Evolutionary conservation across 2,113 vertebrate species (phyloP).

Genomic region (Phylloscopus trochilus): DNA sequence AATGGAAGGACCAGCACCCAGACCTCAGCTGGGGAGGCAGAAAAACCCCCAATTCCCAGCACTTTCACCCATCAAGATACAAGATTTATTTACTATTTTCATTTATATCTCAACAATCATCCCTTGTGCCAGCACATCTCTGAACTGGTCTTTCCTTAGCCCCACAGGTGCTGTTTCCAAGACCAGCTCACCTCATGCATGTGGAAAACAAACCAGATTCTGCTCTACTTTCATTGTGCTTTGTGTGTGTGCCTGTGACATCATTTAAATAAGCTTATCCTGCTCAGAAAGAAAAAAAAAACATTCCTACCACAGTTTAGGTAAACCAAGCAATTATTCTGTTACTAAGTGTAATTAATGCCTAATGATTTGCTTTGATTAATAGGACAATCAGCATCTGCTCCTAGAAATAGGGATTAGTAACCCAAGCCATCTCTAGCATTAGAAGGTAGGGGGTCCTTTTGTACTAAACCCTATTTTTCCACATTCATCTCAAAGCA

Average conservation of each 20-base stretch:
- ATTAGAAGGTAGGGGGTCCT: constrained; percentile 65
- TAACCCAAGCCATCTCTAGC: constrained; percentile 76
- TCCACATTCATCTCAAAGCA: constrained; percentile 45
- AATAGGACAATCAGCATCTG: constrained; percentile 79
- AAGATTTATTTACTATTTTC: background rate
- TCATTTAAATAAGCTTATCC: constrained; percentile 59
- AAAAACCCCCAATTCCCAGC: accelerated
- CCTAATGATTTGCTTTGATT: constrained; percentile 73
- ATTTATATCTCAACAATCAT: background rate
- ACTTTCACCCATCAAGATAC: background rate
- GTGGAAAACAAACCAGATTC: background rate
- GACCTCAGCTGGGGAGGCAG: background rate
- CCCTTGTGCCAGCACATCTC: background rate
- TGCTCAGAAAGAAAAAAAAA: constrained; percentile 33
- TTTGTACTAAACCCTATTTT: constrained; percentile 72
- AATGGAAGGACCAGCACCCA: background rate
- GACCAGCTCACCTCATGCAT: background rate
- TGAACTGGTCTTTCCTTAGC: background rate
- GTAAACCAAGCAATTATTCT: constrained; percentile 72
- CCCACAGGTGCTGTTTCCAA: background rate
- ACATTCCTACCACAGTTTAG: constrained; percentile 57
- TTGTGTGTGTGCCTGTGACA: background rate
- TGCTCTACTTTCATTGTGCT: background rate
- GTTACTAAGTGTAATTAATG: constrained; percentile 68
- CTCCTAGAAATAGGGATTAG: constrained; percentile 71